Evolutionary conservation across 1,140 invertebrate genomes (phyloP).

Genomic region (Sesamia nonagrioides): DNA sequence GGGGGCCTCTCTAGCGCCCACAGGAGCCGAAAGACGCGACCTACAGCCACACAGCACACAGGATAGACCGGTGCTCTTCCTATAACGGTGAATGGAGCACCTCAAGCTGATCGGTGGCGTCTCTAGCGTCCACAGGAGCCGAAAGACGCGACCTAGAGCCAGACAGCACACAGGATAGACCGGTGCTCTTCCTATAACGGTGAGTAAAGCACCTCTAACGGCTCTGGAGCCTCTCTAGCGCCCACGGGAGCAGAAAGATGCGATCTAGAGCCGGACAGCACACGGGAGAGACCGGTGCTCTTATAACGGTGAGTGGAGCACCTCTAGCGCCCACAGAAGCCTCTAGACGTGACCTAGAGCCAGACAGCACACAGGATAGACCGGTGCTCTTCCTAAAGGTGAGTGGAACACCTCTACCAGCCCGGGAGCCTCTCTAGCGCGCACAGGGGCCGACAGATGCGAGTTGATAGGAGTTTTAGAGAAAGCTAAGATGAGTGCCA

Average conservation of each 20-base stretch:
- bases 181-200: constrained; percentile 84
- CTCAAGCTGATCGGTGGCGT: too few species aligned
- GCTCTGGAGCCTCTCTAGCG: too few species aligned
- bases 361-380: constrained; percentile 58
- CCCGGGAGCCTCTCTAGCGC: background rate
- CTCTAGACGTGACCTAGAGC: background rate
- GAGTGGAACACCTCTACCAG: background rate
- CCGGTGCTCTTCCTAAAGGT: constrained; percentile 84
- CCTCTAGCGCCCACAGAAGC: too few species aligned
- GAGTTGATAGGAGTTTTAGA: background rate
- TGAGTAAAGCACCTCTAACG: constrained; percentile 19
- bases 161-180: constrained; percentile 61
- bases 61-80: too few species aligned
- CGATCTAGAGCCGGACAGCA: constrained; percentile 10
- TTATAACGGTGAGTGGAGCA: constrained; percentile 75
- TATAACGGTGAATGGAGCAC: too few species aligned
- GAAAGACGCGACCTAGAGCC: constrained; percentile 1
- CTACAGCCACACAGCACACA: too few species aligned
- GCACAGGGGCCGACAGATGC: background rate
- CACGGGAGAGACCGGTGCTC: constrained; percentile 76
- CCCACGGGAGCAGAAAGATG: too few species aligned
- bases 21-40: too few species aligned
- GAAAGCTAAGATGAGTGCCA: too few species aligned
- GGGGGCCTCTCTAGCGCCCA: too few species aligned
- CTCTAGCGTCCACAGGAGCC: too few species aligned